Evolutionary conservation across 2,888 invertebrate genomes (phyloP), one percentile per base, ranked within the genome.

Genomic region (Sesamia inferens): DNA sequence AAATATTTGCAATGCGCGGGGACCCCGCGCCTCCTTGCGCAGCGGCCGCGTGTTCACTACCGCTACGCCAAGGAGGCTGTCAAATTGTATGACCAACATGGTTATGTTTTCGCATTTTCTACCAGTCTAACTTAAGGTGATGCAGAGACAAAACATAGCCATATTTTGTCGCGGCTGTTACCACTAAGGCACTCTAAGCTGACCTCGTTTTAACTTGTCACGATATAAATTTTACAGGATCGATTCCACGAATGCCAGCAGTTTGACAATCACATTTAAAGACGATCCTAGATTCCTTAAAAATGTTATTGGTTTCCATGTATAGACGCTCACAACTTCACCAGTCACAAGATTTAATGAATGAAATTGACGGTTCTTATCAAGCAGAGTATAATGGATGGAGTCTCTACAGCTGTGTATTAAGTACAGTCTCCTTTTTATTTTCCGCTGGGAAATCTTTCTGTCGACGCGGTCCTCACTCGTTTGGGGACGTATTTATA

Each of bases 391-490:
- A 77, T 76, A 81, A 87, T 82, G 82, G 78, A 75, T 78, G 71
- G 65, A 75, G 71, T 31, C 68, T 66, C 74, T 79, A 85, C 76
- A 78, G 82, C 79, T 81, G 74, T 80, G 85, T 86, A 83, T 78
- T 83, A 83, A 85, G 79, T 81, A 63, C 76, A 74, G 73, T 74
- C 66, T 75, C 78, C 79, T 80, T 86, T 88, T 85, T 84, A 87
- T 88, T 85, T 84, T 73, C 88, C 87, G 78, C 61, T 82, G 86
- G 85, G 86, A 88, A 87, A 85, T 88, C 84, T 88, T 86, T 88
- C 70, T 83, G 78, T 84, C 76, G 82, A 82, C 87, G 84, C 82
- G 71, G 73, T 78, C 71, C 76, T 73, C 66, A 78, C 81, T 76
- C 82, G 79, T 81, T 83, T 78, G 70, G 59, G 62, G 42, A 55